A percentile compares a stretch with the other conserved stretches of the same genome.
Conservation (phyloP, 2,888 invertebrate species). For the Lissocephala sabroskyi region DNA sequence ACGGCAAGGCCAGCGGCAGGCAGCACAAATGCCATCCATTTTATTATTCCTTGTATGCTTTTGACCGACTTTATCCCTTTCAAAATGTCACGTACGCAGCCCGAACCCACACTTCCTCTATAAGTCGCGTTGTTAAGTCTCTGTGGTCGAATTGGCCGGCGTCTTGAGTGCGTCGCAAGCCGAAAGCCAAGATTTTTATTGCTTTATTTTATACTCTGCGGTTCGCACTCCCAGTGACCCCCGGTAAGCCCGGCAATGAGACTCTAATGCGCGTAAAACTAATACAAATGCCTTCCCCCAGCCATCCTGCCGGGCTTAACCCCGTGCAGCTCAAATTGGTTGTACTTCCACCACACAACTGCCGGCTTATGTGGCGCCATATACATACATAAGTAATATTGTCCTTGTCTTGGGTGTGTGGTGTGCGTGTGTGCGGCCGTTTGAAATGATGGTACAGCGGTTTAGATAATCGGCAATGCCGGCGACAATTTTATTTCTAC, state of each 20-base stretch:
- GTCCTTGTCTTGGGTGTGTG: slow-evolving; percentile 40
- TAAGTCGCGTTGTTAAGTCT: too few species aligned
- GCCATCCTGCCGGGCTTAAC: slow-evolving; percentile 36
- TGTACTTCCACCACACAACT: slow-evolving; percentile 60
- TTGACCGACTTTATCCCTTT: slow-evolving; percentile 51
- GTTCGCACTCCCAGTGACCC: slow-evolving; percentile 22
- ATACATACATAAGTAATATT: slow-evolving; percentile 63
- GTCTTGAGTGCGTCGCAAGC: slow-evolving; percentile 5
- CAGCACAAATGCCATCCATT: slow-evolving; percentile 15
- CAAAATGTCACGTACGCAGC: slow-evolving; percentile 50
- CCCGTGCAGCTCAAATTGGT: slow-evolving; percentile 43
- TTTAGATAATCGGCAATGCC: too few species aligned
- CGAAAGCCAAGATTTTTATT: slow-evolving; percentile 51
- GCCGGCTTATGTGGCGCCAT: slow-evolving; percentile 61
- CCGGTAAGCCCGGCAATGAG: slow-evolving; percentile 56
- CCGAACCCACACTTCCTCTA: too few species aligned
- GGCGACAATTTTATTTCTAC: too few species aligned
- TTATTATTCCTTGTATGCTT: slow-evolving; percentile 59
- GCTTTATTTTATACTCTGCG: slow-evolving; percentile 57
- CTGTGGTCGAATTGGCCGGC: too few species aligned
- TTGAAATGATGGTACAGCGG: slow-evolving; percentile 61
- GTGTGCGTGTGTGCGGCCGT: too few species aligned
- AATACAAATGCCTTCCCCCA: slow-evolving; percentile 63
- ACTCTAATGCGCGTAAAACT: slow-evolving; percentile 64
- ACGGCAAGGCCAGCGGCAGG: not conserved